Base-by-base conservation (phyloP, 2,888 invertebrate species). In the Drosophila neonasuta region DNA sequence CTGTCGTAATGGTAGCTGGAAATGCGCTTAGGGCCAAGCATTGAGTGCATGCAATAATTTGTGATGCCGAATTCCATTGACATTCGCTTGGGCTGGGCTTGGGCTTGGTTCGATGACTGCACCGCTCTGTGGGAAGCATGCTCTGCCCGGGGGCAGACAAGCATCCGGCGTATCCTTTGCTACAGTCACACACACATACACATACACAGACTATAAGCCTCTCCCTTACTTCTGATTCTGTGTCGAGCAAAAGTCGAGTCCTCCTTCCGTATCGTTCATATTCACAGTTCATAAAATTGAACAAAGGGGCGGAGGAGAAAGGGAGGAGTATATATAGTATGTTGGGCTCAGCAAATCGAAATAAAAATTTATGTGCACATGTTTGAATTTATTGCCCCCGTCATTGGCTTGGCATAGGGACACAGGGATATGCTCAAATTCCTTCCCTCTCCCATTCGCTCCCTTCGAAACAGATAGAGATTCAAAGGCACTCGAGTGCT, bases 331-430 rank as follows among this genome's bases (percentile, higher is more conserved):
- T 45, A 24, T 24, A 24, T 30, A 55, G 60, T 44, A 32, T 24
- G 36, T 62, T 60, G 66, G 74, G 68, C 77, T 64, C 71, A 62
- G 68, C 77, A 82, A 82, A 87, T 87, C 86, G 72, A 87, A 87
- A 82, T 82, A 82, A 87, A 87, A 87, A 87, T 85, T 82, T 77
- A 87, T 82, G 86, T 82, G 87, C 86, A 87, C 83, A 82, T 82
- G 86, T 75, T 87, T 87, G 83, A 87, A 82, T 82, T 87, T 82
- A 87, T 82, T 82, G 83, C 83, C 77, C 68, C 45, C 17, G 30
- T 30, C 36, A 55, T 55, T 42, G 54, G 54, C 44, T 32, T 52
- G 51, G 50, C 30, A 52, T 41, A 15, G 46, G 48, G 24, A 60
- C 68, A 42, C 39, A 45, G 39, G 46, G 15, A 51, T 44, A 54